These are phyloP conservation scores for Cathartes aura DNA, from an alignment of 2,113 vertebrate species.

Conservation along the genomic window DNA sequence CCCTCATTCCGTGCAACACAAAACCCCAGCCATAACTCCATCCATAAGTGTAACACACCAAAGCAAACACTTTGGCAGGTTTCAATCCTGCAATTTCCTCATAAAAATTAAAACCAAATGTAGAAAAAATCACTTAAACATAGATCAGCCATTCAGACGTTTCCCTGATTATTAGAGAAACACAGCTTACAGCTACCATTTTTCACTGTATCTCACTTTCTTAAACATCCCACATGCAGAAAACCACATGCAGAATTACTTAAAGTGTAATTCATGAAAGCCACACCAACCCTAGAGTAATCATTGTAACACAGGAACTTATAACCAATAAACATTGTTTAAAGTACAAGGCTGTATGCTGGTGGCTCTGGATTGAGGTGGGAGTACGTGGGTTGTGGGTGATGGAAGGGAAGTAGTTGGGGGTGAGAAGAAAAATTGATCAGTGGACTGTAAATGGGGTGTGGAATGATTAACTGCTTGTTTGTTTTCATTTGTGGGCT, in stretches of 20 bases:
- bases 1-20: too few species aligned
- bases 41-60: background rate
- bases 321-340: background rate
- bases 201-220: background rate
- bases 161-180: background rate
- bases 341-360: background rate
- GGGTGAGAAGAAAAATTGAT: slow-evolving; percentile 8
- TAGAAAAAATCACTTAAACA: background rate
- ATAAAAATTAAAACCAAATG: background rate
- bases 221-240: background rate
- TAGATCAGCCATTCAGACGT: background rate
- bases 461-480: background rate
- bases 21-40: background rate
- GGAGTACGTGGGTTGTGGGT: background rate
- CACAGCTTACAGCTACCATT: background rate
- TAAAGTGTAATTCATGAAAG: background rate
- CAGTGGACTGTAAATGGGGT: background rate
- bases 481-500: slow-evolving; percentile 11
- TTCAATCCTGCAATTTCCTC: background rate
- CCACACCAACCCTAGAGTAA: background rate
- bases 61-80: background rate
- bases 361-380: background rate
- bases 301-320: background rate
- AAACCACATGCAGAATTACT: slow-evolving; percentile 14
- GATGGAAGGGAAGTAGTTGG: background rate